Base-by-base conservation (phyloP, 1,140 invertebrate species). In the Orussus abietinus region DNA sequence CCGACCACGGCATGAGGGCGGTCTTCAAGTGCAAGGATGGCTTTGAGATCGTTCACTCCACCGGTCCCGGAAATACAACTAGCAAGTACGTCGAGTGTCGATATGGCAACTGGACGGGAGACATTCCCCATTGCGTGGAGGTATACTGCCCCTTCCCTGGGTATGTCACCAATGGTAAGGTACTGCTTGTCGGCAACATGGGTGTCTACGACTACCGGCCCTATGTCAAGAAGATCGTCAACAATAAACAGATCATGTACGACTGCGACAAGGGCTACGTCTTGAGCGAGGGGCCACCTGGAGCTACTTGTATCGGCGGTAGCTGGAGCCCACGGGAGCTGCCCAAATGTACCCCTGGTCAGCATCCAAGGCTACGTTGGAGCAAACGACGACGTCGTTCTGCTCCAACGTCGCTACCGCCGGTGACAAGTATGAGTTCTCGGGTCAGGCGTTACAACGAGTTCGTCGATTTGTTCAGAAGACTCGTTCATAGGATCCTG, bases 201-300 rank as follows among this genome's bases (percentile, higher is more conserved):
- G 95, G 95, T 0, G 79, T 95, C 20, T 98, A 98, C 66, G 93
- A 97, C 65, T 98, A 97, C 63, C 74, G 92, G n/a, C 88, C 92
- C 0, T 98, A 98, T 61, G 93, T 98, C 0, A 84, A 82, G 56
- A 93, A 92, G 72, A 62, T 84, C n/a, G 80, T 82, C 1, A 95
- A 94, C 66, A 96, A 96, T 59, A 91, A 95, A 50, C 90, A 96
- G 65, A 96, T 98, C 18, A 91, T 93, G 83, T 98, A 95, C 67
- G 90, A 96, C 52, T 98, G 95, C 65, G 84, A 95, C 45, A 90
- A 91, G 59, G 92, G 92, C 0, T 94, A 89, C 57, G 85, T 88
- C 1, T 59, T 95, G 4, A 81, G 82, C 12, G 84, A 88, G 49
- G 94, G 94, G 6, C 90, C 94, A 0, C 87, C 88, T 0, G 94